Evolutionary conservation across 2,797 vertebrate genomes (phyloP).

Genomic region (Miichthys miiuy): DNA sequence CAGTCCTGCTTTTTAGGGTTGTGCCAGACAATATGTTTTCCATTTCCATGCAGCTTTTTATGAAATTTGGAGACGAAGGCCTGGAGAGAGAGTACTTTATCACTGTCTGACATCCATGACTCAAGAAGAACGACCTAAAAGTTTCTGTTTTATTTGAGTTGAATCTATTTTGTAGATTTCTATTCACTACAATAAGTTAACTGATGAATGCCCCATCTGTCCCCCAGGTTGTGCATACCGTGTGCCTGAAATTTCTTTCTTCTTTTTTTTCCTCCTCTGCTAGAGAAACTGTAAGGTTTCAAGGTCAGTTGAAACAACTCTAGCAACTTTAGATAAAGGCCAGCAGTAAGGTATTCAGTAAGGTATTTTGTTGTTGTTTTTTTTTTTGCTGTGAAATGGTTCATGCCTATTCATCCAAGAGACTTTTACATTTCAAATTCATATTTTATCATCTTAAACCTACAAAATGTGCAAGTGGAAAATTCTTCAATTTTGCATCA

Average conservation of each 20-base stretch:
- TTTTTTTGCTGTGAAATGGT: neutral
- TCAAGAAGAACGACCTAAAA: constrained; percentile 29
- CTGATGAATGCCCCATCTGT: constrained; percentile 1
- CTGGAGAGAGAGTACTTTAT: constrained; percentile 23
- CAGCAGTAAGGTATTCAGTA: neutral
- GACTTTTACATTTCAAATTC: neutral
- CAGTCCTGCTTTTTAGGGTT: constrained; percentile 9
- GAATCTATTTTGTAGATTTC: constrained; percentile 22
- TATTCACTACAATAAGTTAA: constrained; percentile 7
- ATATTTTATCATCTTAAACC: neutral
- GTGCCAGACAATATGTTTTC: constrained; percentile 56
- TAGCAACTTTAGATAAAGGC: neutral
- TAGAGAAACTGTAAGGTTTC: neutral
- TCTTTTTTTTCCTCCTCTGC: neutral
- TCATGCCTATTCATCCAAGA: neutral
- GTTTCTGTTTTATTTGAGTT: constrained; percentile 32
- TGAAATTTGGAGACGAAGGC: constrained; percentile 31
- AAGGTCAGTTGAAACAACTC: neutral
- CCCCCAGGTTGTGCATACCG: constrained; percentile 2
- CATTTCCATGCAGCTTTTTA: constrained; percentile 51
- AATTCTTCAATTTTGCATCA: neutral
- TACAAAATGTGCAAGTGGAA: neutral
- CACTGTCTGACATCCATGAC: constrained; percentile 39
- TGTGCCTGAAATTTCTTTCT: neutral
- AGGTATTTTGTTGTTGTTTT: neutral